Evolutionary conservation across 2,797 vertebrate genomes (phyloP), one percentile per base, ranked within the genome.

Genomic region (Balearica regulorum): DNA sequence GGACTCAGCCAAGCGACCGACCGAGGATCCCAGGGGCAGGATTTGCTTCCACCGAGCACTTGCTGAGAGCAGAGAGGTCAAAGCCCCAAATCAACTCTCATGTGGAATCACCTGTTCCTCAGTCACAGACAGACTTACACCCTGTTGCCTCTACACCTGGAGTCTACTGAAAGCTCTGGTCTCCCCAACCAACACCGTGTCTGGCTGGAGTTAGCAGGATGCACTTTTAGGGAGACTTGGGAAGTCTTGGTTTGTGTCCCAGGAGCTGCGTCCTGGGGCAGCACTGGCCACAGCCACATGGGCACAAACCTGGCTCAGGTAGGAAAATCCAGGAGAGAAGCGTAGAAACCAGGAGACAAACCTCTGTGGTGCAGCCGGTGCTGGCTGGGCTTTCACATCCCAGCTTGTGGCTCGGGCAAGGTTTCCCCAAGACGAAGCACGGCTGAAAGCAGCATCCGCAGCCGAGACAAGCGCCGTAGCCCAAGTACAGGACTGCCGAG

Each of bases 401-500:
- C 54, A 31, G 28, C 10, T 65, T 1, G 1, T 48, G 73, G 46
- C 39, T 55, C 2, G 1, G 41, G 20, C 24, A 15, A 46, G 29
- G 49, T 33, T 84, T 70, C 62, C 18, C 29, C 2, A 3, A 21
- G 80, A n/a, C 6, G 31, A 39, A 70, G n/a, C 58, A 16, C 0
- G 1, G 29, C 29, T 80, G 57, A 44, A 70, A 85, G 69, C 49
- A 70, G 57, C 25, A 33, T 18, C 81, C 0, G 0, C 51, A 44
- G 37, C 49, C 0, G 2, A 15, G 24, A 15, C 3, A 4, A 69
- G 64, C 2, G 1, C 55, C 4, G 1, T 26, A 53, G 17, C 62
- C n/a, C 13, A 17, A 10, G 29, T 5, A 28, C 0, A 0, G 62
- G 57, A 35, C 35, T 13, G 31, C 20, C 1, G 4, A 65, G 62